Conservation (phyloP, 2,888 invertebrate genomes). For the Ectropis crepuscularia region DNA sequence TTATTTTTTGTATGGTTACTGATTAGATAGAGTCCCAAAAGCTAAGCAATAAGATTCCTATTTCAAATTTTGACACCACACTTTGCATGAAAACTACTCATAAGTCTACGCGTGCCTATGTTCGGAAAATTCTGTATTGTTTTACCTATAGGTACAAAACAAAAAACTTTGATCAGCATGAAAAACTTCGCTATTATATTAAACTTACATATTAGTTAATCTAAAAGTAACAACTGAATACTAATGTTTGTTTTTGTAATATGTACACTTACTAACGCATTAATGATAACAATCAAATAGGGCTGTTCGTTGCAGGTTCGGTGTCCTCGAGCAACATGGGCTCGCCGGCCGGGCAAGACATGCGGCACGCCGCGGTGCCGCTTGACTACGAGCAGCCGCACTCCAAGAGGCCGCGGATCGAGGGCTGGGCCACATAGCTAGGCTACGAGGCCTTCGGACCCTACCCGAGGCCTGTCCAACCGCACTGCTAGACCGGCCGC, state of each 20-base stretch:
- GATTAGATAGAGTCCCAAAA: no score
- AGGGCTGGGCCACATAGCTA: conserved; percentile 96
- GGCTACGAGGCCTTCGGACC: conserved; percentile 80
- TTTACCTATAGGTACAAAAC: no score
- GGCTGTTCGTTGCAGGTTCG: conserved; percentile 85
- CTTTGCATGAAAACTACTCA: no score
- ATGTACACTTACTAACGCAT: conserved; percentile 11
- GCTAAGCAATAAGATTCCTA: no score
- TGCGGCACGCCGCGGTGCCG: conserved; percentile 73
- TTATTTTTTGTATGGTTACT: no score
- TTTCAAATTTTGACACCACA: no score
- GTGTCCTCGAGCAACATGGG: conserved; percentile 94
- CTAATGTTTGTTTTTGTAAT: conserved; percentile 17
- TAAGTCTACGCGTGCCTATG: no score
- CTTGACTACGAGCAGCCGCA: conserved; percentile 85
- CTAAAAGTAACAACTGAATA: no score
- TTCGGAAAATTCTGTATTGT: no score
- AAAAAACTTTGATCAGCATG: no score
- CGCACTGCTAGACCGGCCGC: conserved; percentile 75
- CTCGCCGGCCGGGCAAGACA: conserved; percentile 87
- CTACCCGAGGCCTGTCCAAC: conserved; percentile 80
- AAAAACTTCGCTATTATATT: no score
- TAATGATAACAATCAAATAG: conserved; percentile 31
- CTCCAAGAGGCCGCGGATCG: conserved; percentile 94
- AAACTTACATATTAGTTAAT: no score